Conservation (phyloP, 2,888 invertebrate genomes). For the Heliconius hortense region DNA sequence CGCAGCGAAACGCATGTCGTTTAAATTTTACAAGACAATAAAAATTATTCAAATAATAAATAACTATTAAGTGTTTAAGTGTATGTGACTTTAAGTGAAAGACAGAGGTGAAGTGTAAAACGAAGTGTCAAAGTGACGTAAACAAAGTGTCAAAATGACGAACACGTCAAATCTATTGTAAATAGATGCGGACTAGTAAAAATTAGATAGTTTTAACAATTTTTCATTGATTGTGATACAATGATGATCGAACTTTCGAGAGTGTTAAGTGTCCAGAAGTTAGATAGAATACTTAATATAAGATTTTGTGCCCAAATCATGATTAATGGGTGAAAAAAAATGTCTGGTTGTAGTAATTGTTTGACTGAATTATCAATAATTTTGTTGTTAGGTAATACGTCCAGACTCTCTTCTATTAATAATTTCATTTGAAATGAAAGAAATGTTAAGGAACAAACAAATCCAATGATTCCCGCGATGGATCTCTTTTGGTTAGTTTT, state of each 20-base stretch:
- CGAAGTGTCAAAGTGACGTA: conserved; percentile 24
- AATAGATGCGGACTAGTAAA: conserved; percentile 65
- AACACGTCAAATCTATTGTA: conserved; percentile 50
- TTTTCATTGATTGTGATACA: conserved; percentile 74
- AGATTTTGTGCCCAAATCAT: conserved; percentile 32
- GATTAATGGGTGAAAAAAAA: conserved; percentile 15
- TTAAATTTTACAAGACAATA: conserved; percentile 49
- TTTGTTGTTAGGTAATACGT: conserved; percentile 55
- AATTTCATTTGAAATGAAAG: conserved; percentile 44
- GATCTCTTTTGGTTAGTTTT: conserved; percentile 62
- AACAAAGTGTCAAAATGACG: conserved; percentile 13
- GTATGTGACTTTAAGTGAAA: conserved; percentile 24
- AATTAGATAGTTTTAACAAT: conserved; percentile 70
- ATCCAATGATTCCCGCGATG: conserved; percentile 47
- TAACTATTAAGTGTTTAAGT: conserved; percentile 28
- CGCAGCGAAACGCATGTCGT: conserved; percentile 75
- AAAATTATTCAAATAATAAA: conserved; percentile 17
- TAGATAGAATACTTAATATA: conserved; percentile 51
- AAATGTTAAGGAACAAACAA: conserved; percentile 18
- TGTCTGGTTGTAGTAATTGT: conserved; percentile 46
- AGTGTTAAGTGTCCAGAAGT: conserved; percentile 53
- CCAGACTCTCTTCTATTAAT: conserved; percentile 53
- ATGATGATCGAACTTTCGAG: conserved; percentile 54
- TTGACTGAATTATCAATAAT: conserved; percentile 70
- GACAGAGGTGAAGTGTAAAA: conserved; percentile 29